These are phyloP conservation scores for Ardeotis arabs DNA, from an alignment of 2,113 vertebrate species.

Conservation along the genomic window DNA sequence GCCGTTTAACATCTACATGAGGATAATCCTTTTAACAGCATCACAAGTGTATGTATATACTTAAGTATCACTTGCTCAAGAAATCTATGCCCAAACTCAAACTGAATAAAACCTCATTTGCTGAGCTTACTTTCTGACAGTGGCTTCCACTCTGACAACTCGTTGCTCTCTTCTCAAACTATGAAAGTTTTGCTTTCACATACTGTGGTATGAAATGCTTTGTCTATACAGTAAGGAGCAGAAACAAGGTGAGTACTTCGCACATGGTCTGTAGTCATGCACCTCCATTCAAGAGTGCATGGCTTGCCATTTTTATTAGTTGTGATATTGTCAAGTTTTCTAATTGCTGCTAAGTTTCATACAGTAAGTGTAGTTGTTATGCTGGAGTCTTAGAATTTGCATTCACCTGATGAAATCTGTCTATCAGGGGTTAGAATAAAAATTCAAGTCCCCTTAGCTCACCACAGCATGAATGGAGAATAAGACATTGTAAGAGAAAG, in stretches of 20 bases:
- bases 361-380: not conserved
- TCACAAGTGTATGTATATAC: not conserved
- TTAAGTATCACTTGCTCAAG: not conserved
- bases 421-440: not conserved
- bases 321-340: not conserved
- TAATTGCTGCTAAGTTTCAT: not conserved
- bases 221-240: not conserved
- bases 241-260: not conserved
- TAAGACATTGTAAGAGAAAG: not conserved
- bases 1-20: not conserved
- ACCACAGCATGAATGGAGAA: not conserved
- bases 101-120: not conserved
- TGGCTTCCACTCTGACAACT: not conserved
- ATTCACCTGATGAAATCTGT: rapidly evolving
- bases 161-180: not conserved
- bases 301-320: not conserved
- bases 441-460: not conserved
- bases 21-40: not conserved
- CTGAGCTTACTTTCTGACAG: not conserved
- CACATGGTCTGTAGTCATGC: too few relatives aligned
- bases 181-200: not conserved
- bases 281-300: not conserved
- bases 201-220: not conserved
- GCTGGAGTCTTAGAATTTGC: not conserved
- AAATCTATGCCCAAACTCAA: not conserved